Evolutionary conservation across 2,797 vertebrate genomes (phyloP).

Genomic region (Buceros bicornis): DNA sequence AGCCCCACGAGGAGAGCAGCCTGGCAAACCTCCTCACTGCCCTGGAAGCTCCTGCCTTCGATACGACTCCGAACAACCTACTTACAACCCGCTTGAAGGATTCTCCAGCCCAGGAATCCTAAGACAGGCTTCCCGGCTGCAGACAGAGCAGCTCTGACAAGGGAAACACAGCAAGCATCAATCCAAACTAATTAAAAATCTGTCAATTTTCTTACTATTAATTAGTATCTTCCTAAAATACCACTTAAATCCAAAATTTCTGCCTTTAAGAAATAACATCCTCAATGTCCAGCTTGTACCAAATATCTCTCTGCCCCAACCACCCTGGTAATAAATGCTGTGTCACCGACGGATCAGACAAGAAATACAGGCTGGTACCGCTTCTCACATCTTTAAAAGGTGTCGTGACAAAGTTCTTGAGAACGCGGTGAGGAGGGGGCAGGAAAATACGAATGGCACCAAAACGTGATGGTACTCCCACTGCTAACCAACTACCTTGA

Average conservation of each 20-base stretch:
- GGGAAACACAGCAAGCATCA: background rate
- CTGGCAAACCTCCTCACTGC: background rate
- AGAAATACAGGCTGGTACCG: background rate
- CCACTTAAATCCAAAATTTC: background rate
- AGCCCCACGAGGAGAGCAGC: fast-evolving
- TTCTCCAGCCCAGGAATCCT: background rate
- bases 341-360: background rate
- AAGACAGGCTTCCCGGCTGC: background rate
- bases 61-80: background rate
- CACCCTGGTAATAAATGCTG: background rate
- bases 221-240: background rate
- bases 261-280: background rate
- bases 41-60: background rate
- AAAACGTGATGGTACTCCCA: background rate
- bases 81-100: background rate
- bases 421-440: background rate
- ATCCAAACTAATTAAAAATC: background rate
- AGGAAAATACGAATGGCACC: background rate
- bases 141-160: background rate
- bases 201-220: background rate
- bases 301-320: background rate
- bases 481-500: background rate
- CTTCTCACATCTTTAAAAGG: background rate
- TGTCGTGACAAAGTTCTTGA: background rate
- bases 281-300: background rate